Evolutionary conservation across 2,888 invertebrate species (phyloP).

Genomic region (Drosophila meridiana): DNA sequence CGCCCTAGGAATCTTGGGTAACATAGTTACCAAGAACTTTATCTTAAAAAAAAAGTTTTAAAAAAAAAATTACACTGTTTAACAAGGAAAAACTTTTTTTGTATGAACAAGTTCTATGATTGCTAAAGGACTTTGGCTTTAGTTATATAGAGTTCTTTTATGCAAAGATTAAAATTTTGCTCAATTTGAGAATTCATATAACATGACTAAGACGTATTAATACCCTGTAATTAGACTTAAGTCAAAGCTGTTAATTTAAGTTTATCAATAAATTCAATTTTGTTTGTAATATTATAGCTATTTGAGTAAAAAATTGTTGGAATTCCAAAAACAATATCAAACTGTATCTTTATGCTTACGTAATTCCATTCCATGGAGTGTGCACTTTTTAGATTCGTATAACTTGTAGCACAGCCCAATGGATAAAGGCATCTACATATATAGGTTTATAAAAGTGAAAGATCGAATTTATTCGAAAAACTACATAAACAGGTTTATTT

Average conservation of each 20-base stretch:
- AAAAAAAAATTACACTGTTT: not conserved
- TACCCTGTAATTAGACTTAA: conserved; percentile 5
- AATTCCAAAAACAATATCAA: not conserved
- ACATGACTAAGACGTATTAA: not conserved
- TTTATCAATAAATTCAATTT: not conserved
- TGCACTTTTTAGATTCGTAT: not conserved
- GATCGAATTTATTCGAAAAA: too few species aligned
- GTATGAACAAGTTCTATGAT: not conserved
- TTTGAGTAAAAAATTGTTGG: not conserved
- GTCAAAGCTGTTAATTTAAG: not conserved
- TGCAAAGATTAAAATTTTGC: not conserved
- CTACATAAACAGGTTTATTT: too few species aligned
- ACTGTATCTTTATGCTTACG: too few species aligned
- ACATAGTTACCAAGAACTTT: not conserved
- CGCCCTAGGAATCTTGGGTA: not conserved
- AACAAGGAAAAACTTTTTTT: not conserved
- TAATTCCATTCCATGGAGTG: too few species aligned
- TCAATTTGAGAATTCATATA: not conserved
- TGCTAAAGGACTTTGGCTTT: not conserved
- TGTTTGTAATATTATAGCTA: too few species aligned
- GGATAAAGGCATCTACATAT: too few species aligned
- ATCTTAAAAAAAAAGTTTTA: conserved; percentile 24
- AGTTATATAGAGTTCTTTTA: too few species aligned
- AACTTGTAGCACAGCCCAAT: not conserved
- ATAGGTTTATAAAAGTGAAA: too few species aligned